Evolutionary conservation across 2,888 invertebrate genomes (phyloP), one percentile per base, ranked within the genome.

Genomic region (Melanostoma mellinum): DNA sequence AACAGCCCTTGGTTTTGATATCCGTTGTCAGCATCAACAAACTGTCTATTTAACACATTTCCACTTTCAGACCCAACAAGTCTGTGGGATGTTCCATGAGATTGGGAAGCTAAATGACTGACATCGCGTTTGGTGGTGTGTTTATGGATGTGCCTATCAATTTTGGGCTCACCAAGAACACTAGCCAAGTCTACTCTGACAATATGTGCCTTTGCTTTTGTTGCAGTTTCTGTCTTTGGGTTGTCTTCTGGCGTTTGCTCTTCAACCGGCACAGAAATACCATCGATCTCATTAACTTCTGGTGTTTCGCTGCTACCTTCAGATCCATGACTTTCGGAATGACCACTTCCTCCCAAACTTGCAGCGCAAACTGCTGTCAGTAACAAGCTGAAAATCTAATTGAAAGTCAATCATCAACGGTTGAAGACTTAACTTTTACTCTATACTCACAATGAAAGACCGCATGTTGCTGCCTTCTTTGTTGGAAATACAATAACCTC

Each of bases 381-480:
- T 2, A 80, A 74, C 0, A 80, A 30, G 8, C 68, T 38, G 2
- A 69, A 36, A 74, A 80, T 20, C 79, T 80, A 50, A 68, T 55
- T 53, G 9, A 61, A 40, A 38, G 8, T 9, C 6, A 46, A 53
- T 56, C 20, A 35, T 33, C 0, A 30, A 38, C 3, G 2, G 9
- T n/a, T 36, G 1, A 30, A 8, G 30, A 20, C 8, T 4, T n/a
- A 52, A 8, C 44, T 42, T 8, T 52, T 40, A 6, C 33, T 58
- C 33, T 40, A 50, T 46, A 80, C 80, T 80, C 46, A 80, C 80
- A 46, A 72, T 65, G 6, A 75, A 44, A 52, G 69, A 60, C 10
- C 46, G 50, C 80, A 80, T 80, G 46, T 58, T 75, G 20, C 20
- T 20, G 20, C 20, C 20, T 20, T 20, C 8, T 32, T 44, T 9